A percentile compares a stretch with the other conserved stretches of the same genome.
Evolutionary conservation across 2,113 vertebrate species (phyloP).

Genomic region (Zootoca vivipara): DNA sequence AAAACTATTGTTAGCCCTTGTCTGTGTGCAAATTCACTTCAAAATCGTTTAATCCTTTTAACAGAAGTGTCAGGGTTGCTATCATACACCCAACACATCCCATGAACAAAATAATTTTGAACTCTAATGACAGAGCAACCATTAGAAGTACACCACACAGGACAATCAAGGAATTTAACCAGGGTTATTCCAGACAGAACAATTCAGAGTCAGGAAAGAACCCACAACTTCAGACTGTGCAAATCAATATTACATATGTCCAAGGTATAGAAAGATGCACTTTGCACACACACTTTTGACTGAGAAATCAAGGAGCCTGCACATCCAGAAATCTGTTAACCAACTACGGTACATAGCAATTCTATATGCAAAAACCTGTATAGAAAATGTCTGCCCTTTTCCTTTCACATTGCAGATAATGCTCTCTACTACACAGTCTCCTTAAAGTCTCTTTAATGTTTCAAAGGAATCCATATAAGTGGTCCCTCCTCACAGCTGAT

Average conservation of each 20-base stretch:
- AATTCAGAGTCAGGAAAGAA: not conserved
- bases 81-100: not conserved
- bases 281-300: not conserved
- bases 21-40: not conserved
- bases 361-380: not conserved
- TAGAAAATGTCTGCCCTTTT: not conserved
- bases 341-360: not conserved
- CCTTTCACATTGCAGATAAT: not conserved
- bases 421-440: not conserved
- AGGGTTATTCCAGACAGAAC: not conserved
- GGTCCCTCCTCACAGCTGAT: constrained; percentile 15
- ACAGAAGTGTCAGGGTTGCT: not conserved
- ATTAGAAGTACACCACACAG: not conserved
- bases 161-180: not conserved
- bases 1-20: not conserved
- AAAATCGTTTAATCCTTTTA: not conserved
- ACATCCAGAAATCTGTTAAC: not conserved
- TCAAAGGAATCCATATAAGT: not conserved
- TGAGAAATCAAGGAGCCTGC: not conserved
- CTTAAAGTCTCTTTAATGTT: not conserved
- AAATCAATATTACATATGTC: not conserved
- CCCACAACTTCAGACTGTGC: not conserved
- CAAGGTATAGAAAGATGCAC: not conserved
- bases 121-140: not conserved
- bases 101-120: not conserved